Evolutionary conservation across 2,888 invertebrate species (phyloP), one percentile per base, ranked within the genome.

Genomic region (Megaustenia siamemsis): DNA sequence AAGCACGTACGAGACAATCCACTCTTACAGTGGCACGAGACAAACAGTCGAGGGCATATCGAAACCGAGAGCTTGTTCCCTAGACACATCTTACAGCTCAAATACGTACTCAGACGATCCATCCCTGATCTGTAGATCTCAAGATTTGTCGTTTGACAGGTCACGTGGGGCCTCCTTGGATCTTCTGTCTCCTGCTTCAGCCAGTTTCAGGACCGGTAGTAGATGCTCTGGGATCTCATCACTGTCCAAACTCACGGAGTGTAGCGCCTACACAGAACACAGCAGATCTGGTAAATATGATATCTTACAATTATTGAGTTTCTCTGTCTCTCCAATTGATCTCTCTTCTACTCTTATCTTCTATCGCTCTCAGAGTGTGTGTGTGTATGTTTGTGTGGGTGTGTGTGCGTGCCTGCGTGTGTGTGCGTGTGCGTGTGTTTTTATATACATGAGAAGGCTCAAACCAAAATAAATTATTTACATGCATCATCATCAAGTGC

Each of bases 241-340:
- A 10, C 1, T 81, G 28, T 84, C 84, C 40, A 80, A 71, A 18
- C 21, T 81, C 32, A 80, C 84, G 21, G 80, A 84, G 68, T 75
- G 73, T 45, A 84, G 84, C 40, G 84, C 84, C n/a, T 84, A 84
- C 84, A 84, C 84, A 32, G 84, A 84, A 24, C 38, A 80, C 75
- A 84, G 84, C 24, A 40, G 84, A 49, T 84, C 84, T 28, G 84
- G 84, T 84, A 73, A 75, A 35, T 73, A 43, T 45, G 15, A 2
- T 60, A n/a, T n/a, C n/a, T 60, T 8, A 24, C 60, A 24, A n/a
- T 69, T 18, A 35, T 32, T 35, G 35, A 21, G 6, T 69, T 15
- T 69, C 10, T 60, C 60, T 60, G 6, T 60, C 60, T 60, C 18
- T 60, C 60, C n/a, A 18, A 24, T n/a, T 3, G 6, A 24, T n/a